A percentile compares a stretch with the other conserved stretches of the same genome.
Conservation (phyloP, 2,797 vertebrate genomes). For the Hybognathus amarus region DNA sequence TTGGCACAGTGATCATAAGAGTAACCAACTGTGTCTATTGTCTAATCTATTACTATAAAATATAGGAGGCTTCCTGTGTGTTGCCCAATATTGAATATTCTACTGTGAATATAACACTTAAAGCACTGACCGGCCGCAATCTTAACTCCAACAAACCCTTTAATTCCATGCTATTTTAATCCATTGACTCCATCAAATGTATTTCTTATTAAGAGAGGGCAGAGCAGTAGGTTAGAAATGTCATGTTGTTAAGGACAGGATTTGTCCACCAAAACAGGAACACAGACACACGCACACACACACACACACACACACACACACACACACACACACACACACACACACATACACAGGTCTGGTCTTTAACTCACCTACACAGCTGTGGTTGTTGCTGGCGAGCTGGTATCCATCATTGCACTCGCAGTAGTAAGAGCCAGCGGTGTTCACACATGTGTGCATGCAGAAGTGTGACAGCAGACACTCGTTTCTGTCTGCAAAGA, state of each 20-base stretch:
- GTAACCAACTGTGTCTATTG: background rate
- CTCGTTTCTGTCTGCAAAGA: constrained; percentile 87
- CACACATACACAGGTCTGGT: background rate
- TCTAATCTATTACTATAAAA: background rate
- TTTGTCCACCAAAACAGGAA: no score
- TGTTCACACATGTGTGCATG: constrained; percentile 94
- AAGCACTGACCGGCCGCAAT: background rate
- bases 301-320: background rate
- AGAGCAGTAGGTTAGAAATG: no score
- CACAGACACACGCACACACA: no score
- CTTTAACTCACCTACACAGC: constrained; percentile 88
- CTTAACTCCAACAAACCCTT: background rate
- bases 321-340: constrained; percentile 23
- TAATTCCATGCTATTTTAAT: background rate
- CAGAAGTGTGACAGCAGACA: constrained; percentile 87
- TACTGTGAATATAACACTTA: background rate
- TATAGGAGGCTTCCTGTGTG: background rate
- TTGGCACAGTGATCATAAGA: background rate
- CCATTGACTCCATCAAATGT: background rate
- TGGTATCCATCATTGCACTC: constrained; percentile 92
- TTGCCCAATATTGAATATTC: background rate
- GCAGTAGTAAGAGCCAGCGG: constrained; percentile 91
- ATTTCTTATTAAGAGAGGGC: no score
- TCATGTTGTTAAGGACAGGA: no score
- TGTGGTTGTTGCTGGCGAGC: constrained; percentile 94